phyloP scores from a whole-genome alignment of 2,113 vertebrate genomes.

The Phaethon lepturus region DNA sequence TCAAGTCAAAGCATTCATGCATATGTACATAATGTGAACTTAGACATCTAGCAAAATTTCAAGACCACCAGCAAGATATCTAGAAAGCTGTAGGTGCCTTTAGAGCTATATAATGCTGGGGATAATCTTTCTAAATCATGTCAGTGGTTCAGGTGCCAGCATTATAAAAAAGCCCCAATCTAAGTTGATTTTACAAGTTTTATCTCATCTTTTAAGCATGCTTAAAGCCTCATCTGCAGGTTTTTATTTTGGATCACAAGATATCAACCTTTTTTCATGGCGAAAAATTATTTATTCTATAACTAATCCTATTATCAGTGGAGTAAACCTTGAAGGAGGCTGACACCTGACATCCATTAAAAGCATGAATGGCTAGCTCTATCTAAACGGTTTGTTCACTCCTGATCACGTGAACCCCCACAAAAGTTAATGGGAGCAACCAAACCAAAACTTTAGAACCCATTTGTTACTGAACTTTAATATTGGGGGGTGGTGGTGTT shows the following conservation, averaged over 20 bases:
- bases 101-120: background rate
- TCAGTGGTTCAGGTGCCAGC: background rate
- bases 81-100: background rate
- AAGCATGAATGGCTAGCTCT: background rate
- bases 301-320: background rate
- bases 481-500: background rate
- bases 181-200: background rate
- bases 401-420: background rate
- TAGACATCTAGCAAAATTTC: background rate
- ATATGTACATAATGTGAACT: background rate
- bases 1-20: background rate
- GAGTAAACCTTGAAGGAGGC: background rate
- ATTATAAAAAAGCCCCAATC: background rate
- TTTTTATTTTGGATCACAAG: background rate
- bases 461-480: background rate
- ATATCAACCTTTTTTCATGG: background rate
- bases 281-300: background rate
- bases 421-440: background rate
- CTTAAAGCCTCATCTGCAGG: background rate
- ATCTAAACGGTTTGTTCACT: background rate
- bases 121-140: background rate
- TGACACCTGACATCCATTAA: background rate
- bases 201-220: constrained; percentile 17
- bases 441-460: background rate
- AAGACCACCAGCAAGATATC: background rate